A percentile compares a stretch with the other conserved stretches of the same genome.
Conservation (phyloP, 2,888 invertebrate species). For the Drosophila lacicola region DNA sequence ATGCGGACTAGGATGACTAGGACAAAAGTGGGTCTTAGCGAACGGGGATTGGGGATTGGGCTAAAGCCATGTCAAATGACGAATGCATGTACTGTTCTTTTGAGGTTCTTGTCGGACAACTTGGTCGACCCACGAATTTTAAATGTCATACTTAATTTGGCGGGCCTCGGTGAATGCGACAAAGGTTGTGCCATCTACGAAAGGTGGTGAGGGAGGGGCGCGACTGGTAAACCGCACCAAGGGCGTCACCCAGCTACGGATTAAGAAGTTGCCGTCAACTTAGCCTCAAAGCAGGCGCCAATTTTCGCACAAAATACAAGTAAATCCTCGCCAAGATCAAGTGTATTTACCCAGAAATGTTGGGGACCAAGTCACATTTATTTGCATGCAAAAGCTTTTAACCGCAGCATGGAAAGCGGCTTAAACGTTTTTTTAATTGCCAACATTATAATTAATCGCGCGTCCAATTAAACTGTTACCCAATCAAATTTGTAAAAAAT, state of each 20-base stretch:
- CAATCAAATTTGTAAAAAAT: constrained; percentile 1
- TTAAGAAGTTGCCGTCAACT: constrained; percentile 32
- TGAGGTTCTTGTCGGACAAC: constrained; percentile 18
- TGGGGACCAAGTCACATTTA: neutral
- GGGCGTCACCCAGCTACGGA: constrained; percentile 18
- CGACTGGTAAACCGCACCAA: constrained; percentile 8
- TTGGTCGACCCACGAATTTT: neutral
- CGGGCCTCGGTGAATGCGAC: constrained; percentile 5
- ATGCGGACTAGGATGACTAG: constrained; percentile 14
- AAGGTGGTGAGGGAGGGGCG: neutral
- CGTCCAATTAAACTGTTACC: constrained; percentile 28
- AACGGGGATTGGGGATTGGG: constrained; percentile 7
- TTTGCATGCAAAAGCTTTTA: constrained; percentile 1
- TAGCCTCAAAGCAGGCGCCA: constrained; percentile 14
- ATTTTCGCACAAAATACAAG: constrained; percentile 12
- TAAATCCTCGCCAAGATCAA: neutral
- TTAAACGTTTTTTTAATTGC: constrained; percentile 37
- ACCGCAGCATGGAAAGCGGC: constrained; percentile 20
- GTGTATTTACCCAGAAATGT: constrained; percentile 7
- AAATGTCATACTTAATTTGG: constrained; percentile 21
- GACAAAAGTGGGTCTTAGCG: neutral
- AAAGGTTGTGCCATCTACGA: neutral
- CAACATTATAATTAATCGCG: constrained; percentile 27
- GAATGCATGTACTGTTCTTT: constrained; percentile 11
- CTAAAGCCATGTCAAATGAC: neutral